Conservation (phyloP, 2,888 invertebrate species). For the Diaphora mendica region DNA sequence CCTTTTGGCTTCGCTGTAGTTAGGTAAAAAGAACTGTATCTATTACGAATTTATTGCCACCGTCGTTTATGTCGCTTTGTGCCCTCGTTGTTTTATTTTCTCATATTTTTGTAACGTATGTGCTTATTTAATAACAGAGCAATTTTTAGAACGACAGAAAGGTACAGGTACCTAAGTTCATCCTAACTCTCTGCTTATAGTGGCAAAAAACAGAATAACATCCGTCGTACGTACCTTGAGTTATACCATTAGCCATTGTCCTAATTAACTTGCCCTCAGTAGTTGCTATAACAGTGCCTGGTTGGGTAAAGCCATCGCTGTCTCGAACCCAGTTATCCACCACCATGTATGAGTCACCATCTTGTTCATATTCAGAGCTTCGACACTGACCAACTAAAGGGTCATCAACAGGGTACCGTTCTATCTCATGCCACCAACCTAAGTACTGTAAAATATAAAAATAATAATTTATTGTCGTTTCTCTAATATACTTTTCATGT, state of each 20-base stretch:
- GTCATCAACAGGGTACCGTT: constrained; percentile 65
- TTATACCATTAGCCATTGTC: constrained; percentile 48
- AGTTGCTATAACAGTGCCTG: constrained; percentile 56
- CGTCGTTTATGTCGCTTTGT: not conserved
- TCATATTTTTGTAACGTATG: no score
- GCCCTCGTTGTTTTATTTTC: not conserved
- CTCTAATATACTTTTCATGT: not conserved
- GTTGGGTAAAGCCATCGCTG: constrained; percentile 42
- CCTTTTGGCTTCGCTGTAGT: no score
- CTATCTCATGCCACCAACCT: constrained; percentile 79
- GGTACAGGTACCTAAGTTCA: no score
- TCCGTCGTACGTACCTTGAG: constrained; percentile 41
- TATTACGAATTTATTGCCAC: not conserved
- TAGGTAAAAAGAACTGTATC: not conserved
- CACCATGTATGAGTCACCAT: constrained; percentile 55
- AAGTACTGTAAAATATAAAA: constrained; percentile 61
- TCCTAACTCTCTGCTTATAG: not conserved
- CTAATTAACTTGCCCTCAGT: constrained; percentile 63
- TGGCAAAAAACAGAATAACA: not conserved
- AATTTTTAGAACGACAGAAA: no score
- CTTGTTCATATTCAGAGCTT: constrained; percentile 61
- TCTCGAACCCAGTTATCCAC: constrained; percentile 64
- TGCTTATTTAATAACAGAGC: no score
- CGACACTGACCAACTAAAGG: constrained; percentile 61
- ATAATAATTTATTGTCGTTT: not conserved